Percentiles rank a stretch among this genome's conserved stretches.
These are phyloP conservation scores for Hemitrygon akajei DNA, from an alignment of 2,797 vertebrate species.

Conservation along the genomic window DNA sequence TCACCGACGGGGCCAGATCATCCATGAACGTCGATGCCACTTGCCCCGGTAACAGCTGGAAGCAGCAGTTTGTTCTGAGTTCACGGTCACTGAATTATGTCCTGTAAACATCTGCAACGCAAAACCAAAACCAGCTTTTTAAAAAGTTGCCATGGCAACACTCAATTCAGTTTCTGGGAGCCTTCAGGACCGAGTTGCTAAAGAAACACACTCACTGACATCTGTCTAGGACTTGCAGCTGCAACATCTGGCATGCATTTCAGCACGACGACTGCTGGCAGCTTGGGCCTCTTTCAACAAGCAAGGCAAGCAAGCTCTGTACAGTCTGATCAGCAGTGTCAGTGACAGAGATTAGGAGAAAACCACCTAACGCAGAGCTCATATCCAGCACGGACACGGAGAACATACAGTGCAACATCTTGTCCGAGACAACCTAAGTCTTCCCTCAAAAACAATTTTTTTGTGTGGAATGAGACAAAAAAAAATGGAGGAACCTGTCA, in stretches of 20 bases:
- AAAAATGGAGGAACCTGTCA: not conserved
- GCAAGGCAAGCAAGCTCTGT: not conserved
- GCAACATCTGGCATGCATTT: constrained; percentile 6
- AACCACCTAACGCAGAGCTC: not conserved
- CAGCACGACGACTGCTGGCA: not conserved
- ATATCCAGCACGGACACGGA: not conserved
- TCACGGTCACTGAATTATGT: not conserved
- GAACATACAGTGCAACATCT: not conserved
- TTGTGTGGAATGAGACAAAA: not conserved
- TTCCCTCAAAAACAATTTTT: not conserved
- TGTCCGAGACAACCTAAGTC: too few species aligned
- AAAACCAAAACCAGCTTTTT: not conserved
- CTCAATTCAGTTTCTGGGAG: not conserved
- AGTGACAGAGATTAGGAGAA: not conserved
- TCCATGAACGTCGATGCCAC: not conserved
- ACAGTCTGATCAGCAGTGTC: not conserved
- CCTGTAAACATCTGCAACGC: not conserved
- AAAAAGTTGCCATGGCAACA: not conserved
- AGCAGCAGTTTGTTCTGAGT: not conserved
- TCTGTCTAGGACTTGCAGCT: not conserved
- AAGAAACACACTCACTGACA: not conserved
- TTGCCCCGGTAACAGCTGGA: not conserved
- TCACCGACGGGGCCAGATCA: too few species aligned
- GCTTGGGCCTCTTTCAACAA: not conserved
- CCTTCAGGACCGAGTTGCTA: not conserved